phyloP scores from a whole-genome alignment of 2,888 invertebrate genomes.

The Melieria omissa region DNA sequence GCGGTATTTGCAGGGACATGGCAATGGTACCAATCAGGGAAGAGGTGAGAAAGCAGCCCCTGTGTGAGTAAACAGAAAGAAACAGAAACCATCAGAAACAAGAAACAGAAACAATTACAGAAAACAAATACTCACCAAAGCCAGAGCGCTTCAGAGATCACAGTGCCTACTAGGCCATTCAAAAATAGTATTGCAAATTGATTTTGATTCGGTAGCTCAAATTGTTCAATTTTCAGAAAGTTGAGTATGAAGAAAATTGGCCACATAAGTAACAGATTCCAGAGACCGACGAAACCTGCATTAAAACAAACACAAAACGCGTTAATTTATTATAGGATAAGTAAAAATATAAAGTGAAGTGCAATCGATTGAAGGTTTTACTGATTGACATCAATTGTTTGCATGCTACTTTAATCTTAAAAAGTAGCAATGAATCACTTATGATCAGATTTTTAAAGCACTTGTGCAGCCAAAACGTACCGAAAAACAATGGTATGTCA shows the following conservation, averaged over 20 bases:
- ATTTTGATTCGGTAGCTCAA: slow-evolving; percentile 84
- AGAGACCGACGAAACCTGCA: slow-evolving; percentile 92
- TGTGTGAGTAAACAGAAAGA: slow-evolving; percentile 58
- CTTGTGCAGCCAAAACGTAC: slow-evolving; percentile 67
- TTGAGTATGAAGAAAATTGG: slow-evolving; percentile 89
- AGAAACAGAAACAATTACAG: too few species aligned
- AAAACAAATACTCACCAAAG: slow-evolving; percentile 80
- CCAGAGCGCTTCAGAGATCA: slow-evolving; percentile 92
- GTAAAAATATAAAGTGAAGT: neutral
- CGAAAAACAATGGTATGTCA: slow-evolving; percentile 95
- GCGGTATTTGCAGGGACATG: slow-evolving; percentile 86
- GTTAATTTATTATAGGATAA: neutral
- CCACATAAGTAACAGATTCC: slow-evolving; percentile 89
- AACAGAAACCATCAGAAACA: too few species aligned
- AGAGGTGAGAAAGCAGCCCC: slow-evolving; percentile 95
- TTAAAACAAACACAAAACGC: slow-evolving; percentile 9
- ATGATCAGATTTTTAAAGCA: neutral
- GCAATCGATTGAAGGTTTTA: too few species aligned
- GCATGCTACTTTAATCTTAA: too few species aligned
- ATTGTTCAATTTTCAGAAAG: slow-evolving; percentile 82
- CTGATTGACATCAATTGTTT: too few species aligned
- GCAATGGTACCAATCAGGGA: slow-evolving; percentile 88
- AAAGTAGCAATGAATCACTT: neutral
- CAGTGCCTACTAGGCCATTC: slow-evolving; percentile 91
- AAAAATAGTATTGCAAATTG: slow-evolving; percentile 84